Percentiles rank a stretch among this genome's conserved stretches.
These are phyloP conservation scores for Laupala kohalensis DNA, from an alignment of 1,140 invertebrate species.

Conservation along the genomic window DNA sequence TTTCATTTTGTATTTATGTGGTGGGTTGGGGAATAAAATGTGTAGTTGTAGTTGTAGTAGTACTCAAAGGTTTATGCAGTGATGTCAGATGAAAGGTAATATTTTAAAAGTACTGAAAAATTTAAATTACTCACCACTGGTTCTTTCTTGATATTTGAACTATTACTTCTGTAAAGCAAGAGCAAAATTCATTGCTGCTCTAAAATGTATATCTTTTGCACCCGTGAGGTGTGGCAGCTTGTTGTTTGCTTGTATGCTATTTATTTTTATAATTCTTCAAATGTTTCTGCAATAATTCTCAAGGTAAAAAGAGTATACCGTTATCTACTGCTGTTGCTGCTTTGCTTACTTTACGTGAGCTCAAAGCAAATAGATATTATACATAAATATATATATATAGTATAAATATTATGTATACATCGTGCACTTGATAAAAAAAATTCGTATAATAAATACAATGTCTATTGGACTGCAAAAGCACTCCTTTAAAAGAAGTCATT, in stretches of 20 bases:
- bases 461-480: not conserved
- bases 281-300: not conserved
- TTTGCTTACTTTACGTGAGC: not conserved
- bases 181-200: not conserved
- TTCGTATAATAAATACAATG: not conserved
- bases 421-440: not conserved
- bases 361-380: not conserved
- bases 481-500: not conserved
- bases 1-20: not conserved
- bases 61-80: not conserved
- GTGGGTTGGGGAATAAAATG: not conserved
- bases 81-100: not conserved
- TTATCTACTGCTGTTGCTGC: not conserved
- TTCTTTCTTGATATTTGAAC: not conserved
- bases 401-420: not conserved
- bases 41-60: not conserved
- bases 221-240: not conserved
- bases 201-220: not conserved
- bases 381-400: not conserved
- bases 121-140: not conserved
- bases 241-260: not conserved
- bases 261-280: not conserved
- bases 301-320: not conserved
- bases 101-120: not conserved
- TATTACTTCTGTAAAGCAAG: not conserved